These are phyloP conservation scores for Drosophila borborema DNA, from an alignment of 2,888 invertebrate genomes.

Conservation along the genomic window DNA sequence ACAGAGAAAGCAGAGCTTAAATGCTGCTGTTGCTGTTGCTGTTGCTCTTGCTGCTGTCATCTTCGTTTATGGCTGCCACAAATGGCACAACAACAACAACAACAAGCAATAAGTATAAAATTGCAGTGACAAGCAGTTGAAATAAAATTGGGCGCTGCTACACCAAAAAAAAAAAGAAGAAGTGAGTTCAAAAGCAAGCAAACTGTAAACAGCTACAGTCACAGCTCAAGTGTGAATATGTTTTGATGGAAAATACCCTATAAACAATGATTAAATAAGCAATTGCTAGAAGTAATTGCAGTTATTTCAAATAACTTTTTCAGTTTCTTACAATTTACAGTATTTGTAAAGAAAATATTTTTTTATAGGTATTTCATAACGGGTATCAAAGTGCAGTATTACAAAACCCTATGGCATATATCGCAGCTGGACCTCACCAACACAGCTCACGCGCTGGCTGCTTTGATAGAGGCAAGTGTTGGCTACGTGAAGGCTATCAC, in stretches of 20 bases:
- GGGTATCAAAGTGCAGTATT: no score
- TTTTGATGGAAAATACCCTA: neutral
- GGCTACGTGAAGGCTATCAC: constrained; percentile 1
- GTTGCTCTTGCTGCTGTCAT: constrained; percentile 47
- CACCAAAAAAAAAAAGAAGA: constrained; percentile 18
- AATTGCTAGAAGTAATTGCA: neutral
- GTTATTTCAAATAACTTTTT: neutral
- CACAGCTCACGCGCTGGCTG: constrained; percentile 2
- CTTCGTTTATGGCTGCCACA: constrained; percentile 60
- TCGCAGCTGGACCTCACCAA: constrained; percentile 3
- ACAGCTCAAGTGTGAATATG: neutral
- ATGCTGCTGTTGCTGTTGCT: constrained; percentile 29
- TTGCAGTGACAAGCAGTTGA: constrained; percentile 60
- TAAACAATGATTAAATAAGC: neutral
- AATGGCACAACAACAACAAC: constrained; percentile 44
- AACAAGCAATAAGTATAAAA: constrained; percentile 51
- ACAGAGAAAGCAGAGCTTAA: constrained; percentile 15
- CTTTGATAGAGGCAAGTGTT: neutral
- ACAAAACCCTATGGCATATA: neutral
- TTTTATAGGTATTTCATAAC: no score
- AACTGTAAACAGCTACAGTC: constrained; percentile 9
- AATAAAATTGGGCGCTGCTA: constrained; percentile 37
- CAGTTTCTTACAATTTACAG: neutral
- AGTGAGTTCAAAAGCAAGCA: constrained; percentile 11
- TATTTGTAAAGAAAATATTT: neutral